Evolutionary conservation across 2,113 vertebrate species (phyloP), one percentile per base, ranked within the genome.

Genomic region (Myrmecophaga tridactyla): DNA sequence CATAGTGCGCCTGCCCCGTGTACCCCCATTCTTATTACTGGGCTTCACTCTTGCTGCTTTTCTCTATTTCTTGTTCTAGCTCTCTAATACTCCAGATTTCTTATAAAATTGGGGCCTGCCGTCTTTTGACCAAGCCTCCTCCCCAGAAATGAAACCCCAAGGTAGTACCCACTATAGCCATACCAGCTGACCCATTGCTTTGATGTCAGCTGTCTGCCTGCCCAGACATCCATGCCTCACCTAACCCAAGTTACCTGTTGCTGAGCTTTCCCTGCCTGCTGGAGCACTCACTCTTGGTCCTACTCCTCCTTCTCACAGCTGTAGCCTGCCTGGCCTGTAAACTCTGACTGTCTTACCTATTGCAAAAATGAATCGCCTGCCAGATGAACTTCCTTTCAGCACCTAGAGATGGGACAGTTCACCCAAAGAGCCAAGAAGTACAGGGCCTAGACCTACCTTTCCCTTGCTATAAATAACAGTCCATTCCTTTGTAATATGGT

Each of bases 391-490:
- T 83, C 46, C 21, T 69, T 83, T 96, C 90, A 95, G 95, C 70
- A 96, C 69, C 63, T 53, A 53, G 5, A 46, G 36, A 48, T 18
- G 34, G 80, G 76, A 95, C 95, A 92, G 90, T 25, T 90, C 70
- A 90, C 39, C 17, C 0, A 3, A 7, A 53, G 41, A 14, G 0
- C 25, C 10, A 53, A 82, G 29, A 23, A 39, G 3, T 17, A 14
- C 14, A 63, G 53, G 11, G 43, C 25, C n/a, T 36, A 70, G 23
- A 18, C 20, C 46, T 27, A 70, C 10, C 8, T 58, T 29, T 78
- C 31, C 46, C 48, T 43, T 3, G 34, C 53, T 84, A 9, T 60
- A 21, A 39, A 78, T 67, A 51, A 13, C 9, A 75, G 43, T 53
- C 43, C 89, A 62, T 13, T 18, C 80, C 23, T 92, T 70, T 46